phyloP scores from a whole-genome alignment of 2,888 invertebrate genomes.

The Piscicola geometra region DNA sequence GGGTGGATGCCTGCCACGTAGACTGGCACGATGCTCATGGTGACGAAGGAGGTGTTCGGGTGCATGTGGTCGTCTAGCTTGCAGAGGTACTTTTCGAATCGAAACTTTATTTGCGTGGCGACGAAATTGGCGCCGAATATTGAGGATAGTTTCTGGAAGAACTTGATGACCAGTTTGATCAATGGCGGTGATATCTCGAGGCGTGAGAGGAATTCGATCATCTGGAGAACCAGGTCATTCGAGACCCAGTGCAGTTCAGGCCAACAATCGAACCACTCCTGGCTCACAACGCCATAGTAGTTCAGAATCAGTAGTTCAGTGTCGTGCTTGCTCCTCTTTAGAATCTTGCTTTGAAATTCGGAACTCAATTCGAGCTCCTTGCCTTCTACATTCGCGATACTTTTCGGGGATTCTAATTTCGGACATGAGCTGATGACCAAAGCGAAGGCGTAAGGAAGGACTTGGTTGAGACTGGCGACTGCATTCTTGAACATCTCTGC shows the following conservation, averaged over 20 bases:
- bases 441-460: constrained; percentile 15
- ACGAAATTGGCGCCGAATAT: constrained; percentile 68
- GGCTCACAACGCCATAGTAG: constrained; percentile 53
- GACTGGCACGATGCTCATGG: constrained; percentile 54
- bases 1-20: constrained; percentile 53
- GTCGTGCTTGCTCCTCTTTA: not conserved
- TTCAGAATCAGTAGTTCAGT: not conserved
- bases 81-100: constrained; percentile 30
- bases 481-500: constrained; percentile 18
- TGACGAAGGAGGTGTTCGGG: constrained; percentile 48
- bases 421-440: constrained; percentile 13
- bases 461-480: constrained; percentile 7
- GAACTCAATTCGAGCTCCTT: not conserved
- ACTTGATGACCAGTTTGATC: constrained; percentile 60
- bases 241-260: constrained; percentile 65
- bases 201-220: constrained; percentile 61
- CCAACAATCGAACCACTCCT: constrained; percentile 65
- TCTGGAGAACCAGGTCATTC: constrained; percentile 59
- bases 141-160: constrained; percentile 63
- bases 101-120: constrained; percentile 48
- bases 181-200: constrained; percentile 60
- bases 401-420: not conserved
- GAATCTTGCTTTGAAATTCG: constrained; percentile 16
- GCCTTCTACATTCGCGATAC: not conserved
- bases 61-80: constrained; percentile 40